Base-by-base conservation (phyloP, 2,113 vertebrate genomes). In the Ciconia boyciana region DNA sequence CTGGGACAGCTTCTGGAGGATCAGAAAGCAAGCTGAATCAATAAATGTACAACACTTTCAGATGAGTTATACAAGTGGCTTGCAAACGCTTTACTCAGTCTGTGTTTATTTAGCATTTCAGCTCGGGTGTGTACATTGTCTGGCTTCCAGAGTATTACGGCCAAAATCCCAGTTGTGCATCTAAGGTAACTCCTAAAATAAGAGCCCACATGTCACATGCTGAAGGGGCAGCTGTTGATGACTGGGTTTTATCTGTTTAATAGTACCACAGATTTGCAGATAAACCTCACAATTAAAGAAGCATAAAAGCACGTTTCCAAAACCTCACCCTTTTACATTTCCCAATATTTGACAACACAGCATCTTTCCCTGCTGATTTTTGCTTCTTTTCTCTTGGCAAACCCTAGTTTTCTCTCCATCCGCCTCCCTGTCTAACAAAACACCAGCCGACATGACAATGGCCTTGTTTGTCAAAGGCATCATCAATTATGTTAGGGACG, bases 81-180 rank as follows among this genome's bases (percentile, higher is more conserved):
- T 96, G 87, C 82, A 5, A 97, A 91, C 1, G 36, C 93, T 94
- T 94, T 83, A 65, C 87, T 95, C 95, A 93, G 95, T 93, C 96
- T 94, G 89, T 93, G 93, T 96, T 97, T 95, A 76, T 85, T 96
- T 95, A 95, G 89, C 70, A 7, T 96, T 96, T 97, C 96, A 95
- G 87, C 94, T 95, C 85, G 89, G 95, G 95, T 88, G 94, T 94
- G 93, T 95, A 74, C 95, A 96, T 96, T 97, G 97, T 97, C 96
- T 97, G 93, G 84, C 89, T 97, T 97, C 90, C 95, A 96, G 93
- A 58, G 74, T 64, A 87, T 91, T 96, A 88, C 0, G 0, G 91
- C 91, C 95, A 97, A 96, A 97, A 96, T 95, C 89, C 75, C 88
- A 82, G 80, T 95, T 95, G 82, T 88, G 71, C 87, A 80, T 94